These are phyloP conservation scores for Adelphocoris suturalis DNA, from an alignment of 2,888 invertebrate genomes.

Conservation along the genomic window DNA sequence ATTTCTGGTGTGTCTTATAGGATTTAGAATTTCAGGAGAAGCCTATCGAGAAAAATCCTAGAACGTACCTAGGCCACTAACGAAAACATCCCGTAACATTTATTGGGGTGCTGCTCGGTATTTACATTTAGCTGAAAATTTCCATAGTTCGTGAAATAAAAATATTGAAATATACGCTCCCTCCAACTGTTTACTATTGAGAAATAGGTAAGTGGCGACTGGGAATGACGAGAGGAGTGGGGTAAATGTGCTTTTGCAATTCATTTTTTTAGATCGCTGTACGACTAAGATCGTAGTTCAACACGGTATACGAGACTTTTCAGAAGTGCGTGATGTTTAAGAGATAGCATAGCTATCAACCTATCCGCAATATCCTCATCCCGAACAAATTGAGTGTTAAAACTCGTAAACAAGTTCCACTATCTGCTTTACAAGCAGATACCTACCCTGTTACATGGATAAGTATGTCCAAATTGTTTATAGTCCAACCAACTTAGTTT, in stretches of 20 bases:
- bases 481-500: too few relatives aligned
- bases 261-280: slow-evolving; percentile 15
- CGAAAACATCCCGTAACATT: slow-evolving; percentile 62
- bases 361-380: not conserved
- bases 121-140: not conserved
- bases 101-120: not conserved
- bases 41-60: slow-evolving; percentile 48
- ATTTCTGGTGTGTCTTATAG: not conserved
- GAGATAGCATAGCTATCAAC: slow-evolving; percentile 44
- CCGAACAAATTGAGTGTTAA: slow-evolving; percentile 34
- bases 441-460: too few relatives aligned
- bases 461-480: too few relatives aligned
- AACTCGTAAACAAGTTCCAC: too few relatives aligned
- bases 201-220: slow-evolving; percentile 24
- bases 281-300: not conserved
- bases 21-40: slow-evolving; percentile 11
- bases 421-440: too few relatives aligned
- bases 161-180: not conserved
- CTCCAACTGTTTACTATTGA: slow-evolving; percentile 38
- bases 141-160: not conserved
- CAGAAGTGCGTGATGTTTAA: slow-evolving; percentile 30
- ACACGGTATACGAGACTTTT: slow-evolving; percentile 46
- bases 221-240: not conserved
- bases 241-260: not conserved
- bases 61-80: slow-evolving; percentile 43